Evolutionary conservation across 2,113 vertebrate species (phyloP), one percentile per base, ranked within the genome.

Genomic region (Epinephelus fuscoguttatus): DNA sequence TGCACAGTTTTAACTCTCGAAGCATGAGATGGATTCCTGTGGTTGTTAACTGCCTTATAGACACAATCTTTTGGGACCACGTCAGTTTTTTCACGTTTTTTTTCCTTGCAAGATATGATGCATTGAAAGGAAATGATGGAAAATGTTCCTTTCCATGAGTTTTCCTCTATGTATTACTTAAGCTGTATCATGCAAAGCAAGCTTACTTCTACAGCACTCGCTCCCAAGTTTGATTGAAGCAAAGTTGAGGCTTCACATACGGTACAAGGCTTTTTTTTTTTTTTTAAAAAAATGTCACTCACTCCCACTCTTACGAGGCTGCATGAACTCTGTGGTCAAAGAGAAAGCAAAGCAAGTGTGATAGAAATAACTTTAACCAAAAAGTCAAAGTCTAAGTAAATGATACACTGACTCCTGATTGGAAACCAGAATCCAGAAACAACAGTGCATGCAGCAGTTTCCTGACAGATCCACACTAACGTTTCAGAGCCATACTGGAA

Each of bases 1-100:
- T 94, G 92, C 91, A 93, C 94, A 92, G 88, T 94, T 92, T 88
- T 86, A 87, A 91, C 82, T 89, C 70, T 55, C 37, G 61, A 85
- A 85, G 73, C 84, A 88, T 79, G 71, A 86, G 77, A 91, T 40
- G 59, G 86, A 86, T 87, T 89, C 77, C 82, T 89, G 57, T 84
- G 77, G 93, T 89, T 73, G 55, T 78, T 86, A 83, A 87, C 75
- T 90, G 86, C 79, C 88, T 91, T 62, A 81, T 91, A 87, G 90
- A 92, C 78, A 75, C 84, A 77, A 80, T 93, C 75, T 84, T 91
- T 88, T 77, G 71, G 67, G 78, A 78, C 74, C 69, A 84, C 19
- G 17, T 84, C 80, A 64, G 50, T 52, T 70, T 66, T 50, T 25
- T 25, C 27, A 27, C 27, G 27, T 27, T 27, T 27, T 70, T 66